Percentiles rank a stretch among this genome's conserved stretches.
phyloP scores from a whole-genome alignment of 2,113 vertebrate genomes.

The Coptodon bakossiorum region DNA sequence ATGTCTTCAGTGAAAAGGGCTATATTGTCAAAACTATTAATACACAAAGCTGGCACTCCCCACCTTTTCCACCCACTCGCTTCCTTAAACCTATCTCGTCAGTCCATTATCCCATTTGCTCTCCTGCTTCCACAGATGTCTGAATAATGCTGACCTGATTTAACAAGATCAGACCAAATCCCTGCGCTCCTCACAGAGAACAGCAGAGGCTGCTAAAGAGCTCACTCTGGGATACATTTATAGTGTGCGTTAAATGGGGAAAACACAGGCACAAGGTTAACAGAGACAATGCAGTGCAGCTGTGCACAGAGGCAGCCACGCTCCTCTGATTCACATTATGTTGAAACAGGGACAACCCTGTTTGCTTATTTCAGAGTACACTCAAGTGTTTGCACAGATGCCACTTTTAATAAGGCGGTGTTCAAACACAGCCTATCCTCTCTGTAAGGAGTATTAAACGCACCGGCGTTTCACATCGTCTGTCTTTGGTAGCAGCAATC shows the following conservation, averaged over 20 bases:
- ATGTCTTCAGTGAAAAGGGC: neutral
- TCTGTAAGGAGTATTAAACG: neutral
- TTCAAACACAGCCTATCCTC: neutral
- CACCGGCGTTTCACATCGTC: neutral
- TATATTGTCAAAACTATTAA: neutral
- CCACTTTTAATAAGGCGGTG: neutral
- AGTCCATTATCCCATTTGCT: neutral
- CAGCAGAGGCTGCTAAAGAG: constrained; percentile 18
- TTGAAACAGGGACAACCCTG: neutral
- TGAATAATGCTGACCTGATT: neutral
- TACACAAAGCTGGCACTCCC: neutral
- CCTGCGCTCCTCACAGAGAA: neutral
- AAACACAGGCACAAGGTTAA: neutral
- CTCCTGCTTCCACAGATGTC: neutral
- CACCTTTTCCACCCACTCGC: neutral
- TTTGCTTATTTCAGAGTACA: neutral
- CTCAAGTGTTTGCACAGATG: neutral
- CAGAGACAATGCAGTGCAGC: neutral
- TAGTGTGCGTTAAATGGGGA: neutral
- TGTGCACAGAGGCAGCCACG: neutral
- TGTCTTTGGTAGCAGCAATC: neutral
- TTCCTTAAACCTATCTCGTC: neutral
- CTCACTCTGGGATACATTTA: neutral
- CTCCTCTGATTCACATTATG: neutral
- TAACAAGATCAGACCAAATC: neutral